These are phyloP conservation scores for Barbus barbus DNA, from an alignment of 2,113 vertebrate species.

Conservation along the genomic window DNA sequence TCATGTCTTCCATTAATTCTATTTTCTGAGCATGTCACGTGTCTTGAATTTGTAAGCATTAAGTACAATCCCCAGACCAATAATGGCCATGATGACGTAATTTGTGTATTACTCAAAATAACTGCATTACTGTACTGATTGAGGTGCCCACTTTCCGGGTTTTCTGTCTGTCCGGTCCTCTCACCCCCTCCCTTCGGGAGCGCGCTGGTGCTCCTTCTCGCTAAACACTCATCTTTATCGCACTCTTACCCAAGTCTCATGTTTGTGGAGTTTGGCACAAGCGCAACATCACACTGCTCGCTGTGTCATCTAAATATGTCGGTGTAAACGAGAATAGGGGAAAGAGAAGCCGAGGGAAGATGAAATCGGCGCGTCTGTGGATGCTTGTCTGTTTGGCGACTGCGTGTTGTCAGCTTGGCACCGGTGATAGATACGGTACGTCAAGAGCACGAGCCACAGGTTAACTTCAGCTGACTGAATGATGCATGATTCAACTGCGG, in stretches of 20 bases:
- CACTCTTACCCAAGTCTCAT: slow-evolving; percentile 26
- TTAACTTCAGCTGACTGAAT: background rate
- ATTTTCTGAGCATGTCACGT: background rate
- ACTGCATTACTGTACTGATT: slow-evolving; percentile 17
- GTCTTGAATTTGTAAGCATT: background rate
- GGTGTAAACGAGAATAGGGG: background rate
- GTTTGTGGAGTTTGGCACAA: slow-evolving; percentile 31
- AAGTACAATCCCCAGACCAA: background rate
- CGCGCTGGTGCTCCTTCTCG: slow-evolving; percentile 11
- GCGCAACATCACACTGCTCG: slow-evolving; percentile 18
- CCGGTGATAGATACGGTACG: slow-evolving; percentile 73
- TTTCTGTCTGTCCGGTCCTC: slow-evolving; percentile 23
- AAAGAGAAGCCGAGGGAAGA: slow-evolving; percentile 54
- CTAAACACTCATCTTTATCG: slow-evolving; percentile 8
- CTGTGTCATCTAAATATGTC: slow-evolving; percentile 32
- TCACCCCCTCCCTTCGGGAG: background rate
- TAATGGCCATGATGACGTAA: slow-evolving; percentile 14
- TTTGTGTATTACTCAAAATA: slow-evolving; percentile 15
- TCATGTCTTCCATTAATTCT: background rate
- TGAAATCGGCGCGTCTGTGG: slow-evolving; percentile 70
- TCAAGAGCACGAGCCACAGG: slow-evolving; percentile 34
- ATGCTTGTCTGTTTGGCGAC: slow-evolving; percentile 70
- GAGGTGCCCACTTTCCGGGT: slow-evolving; percentile 16
- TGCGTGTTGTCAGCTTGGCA: slow-evolving; percentile 67
- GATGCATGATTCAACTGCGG: background rate